Evolutionary conservation across 2,888 invertebrate species (phyloP).

Genomic region (Diogma glabrata): DNA sequence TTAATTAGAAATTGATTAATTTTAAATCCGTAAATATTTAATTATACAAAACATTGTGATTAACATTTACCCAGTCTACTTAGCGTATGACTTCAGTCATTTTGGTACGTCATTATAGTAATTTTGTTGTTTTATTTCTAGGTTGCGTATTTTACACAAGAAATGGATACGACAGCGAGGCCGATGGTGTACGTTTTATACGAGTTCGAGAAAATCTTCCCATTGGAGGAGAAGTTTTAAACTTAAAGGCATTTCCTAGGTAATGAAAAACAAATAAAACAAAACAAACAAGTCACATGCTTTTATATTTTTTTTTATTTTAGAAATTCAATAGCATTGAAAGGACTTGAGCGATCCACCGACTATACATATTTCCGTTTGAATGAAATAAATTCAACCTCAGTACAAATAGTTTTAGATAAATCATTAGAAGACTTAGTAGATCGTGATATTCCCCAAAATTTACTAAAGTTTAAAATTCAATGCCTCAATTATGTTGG

Average conservation of each 20-base stretch:
- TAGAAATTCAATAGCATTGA: constrained; percentile 25
- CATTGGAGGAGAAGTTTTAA: constrained; percentile 65
- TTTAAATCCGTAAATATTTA: too few relatives aligned
- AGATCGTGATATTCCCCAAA: constrained; percentile 67
- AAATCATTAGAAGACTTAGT: constrained; percentile 69
- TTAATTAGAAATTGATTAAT: too few relatives aligned
- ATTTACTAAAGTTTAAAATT: constrained; percentile 70
- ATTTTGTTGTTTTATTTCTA: too few relatives aligned
- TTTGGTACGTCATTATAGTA: too few relatives aligned
- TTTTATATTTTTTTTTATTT: too few relatives aligned
- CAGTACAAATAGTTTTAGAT: constrained; percentile 62
- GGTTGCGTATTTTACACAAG: constrained; percentile 77
- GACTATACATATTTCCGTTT: constrained; percentile 35
- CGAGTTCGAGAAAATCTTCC: constrained; percentile 70
- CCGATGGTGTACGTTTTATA: constrained; percentile 72
- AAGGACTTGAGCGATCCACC: constrained; percentile 28
- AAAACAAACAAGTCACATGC: too few relatives aligned
- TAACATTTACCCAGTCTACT: too few relatives aligned
- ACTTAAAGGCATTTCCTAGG: constrained; percentile 73
- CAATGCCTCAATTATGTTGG: constrained; percentile 42
- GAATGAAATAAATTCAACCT: constrained; percentile 62
- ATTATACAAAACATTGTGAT: too few relatives aligned
- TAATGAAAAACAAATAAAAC: constrained; percentile 26
- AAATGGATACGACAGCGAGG: constrained; percentile 32
- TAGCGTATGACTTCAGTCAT: too few relatives aligned